Base-by-base conservation (phyloP, 2,888 invertebrate genomes). In the Synanthedon myopaeformis region DNA sequence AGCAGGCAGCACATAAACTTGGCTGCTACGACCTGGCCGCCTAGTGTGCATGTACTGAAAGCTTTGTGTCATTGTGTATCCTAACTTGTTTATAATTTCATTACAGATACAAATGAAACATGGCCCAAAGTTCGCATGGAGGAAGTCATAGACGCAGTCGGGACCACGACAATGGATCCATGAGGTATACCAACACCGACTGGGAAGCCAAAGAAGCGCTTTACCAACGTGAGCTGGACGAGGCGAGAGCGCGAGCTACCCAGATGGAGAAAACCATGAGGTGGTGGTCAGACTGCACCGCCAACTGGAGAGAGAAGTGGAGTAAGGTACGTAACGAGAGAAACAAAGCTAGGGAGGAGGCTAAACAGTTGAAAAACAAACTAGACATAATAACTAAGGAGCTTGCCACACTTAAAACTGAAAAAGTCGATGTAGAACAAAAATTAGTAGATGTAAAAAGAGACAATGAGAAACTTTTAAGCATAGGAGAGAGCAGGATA, bases 261-360 rank as follows among this genome's bases (percentile, higher is more conserved):
- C 98, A 99, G 82, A 99, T 99, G 99, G 99, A 99, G 78, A 98
- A 98, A 81, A 99, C 98, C 0, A 98, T 99, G 98, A 89, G 97
- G 56, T 99, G 98, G 98, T 99, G 94, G 98, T 97, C 95, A 53
- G 98, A 98, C 79, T 99, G 99, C 76, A 98, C 98, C 0, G 96
- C 97, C 1, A 96, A 96, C 74, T 97, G 97, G 97, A 88, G 96
- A 42, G 95, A 95, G 74, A 98, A 98, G 73, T 99, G 98, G 98
- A 95, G 95, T 86, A 91, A 97, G 90, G 94, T 64, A 42, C 91
- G 97, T 54, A 96, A 93, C 73, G 98, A 98, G 83, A 90, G 98
- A 23, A 98, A 98, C 75, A 95, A 95, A 72, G 94, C 97, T 0
- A 88, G 97, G 45, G 97, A 98, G 66, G 97, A 98, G 79, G 92